Conservation (phyloP, 2,113 vertebrate species). For the Podarcis raffonei region DNA sequence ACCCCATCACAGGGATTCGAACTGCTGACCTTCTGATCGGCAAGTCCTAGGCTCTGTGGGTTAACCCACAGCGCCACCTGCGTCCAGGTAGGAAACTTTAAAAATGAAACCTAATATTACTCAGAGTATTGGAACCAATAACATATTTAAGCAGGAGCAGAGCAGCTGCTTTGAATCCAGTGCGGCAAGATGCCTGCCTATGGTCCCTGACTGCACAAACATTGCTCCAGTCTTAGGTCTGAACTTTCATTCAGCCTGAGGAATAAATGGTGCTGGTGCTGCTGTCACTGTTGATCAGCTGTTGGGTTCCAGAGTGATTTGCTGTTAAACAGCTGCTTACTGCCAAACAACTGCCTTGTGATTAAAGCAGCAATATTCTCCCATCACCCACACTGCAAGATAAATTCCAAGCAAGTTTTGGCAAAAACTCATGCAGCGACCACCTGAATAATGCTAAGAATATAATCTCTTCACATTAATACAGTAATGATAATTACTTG, state of each 20-base stretch:
- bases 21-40: too few relatives aligned
- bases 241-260: background rate
- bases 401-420: background rate
- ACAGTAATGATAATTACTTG: too few relatives aligned
- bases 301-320: background rate
- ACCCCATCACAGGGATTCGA: too few relatives aligned
- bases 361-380: background rate
- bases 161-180: background rate
- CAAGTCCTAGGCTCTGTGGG: too few relatives aligned
- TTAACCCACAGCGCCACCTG: too few relatives aligned
- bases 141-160: background rate
- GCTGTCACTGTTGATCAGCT: conserved; percentile 1
- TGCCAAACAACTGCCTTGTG: background rate
- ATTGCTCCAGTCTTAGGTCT: background rate
- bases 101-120: conserved; percentile 50
- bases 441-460: background rate
- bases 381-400: background rate
- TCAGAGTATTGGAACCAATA: background rate
- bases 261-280: background rate
- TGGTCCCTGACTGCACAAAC: background rate
- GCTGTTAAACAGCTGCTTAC: conserved; percentile 7
- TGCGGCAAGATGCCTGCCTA: background rate
- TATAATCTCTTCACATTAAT: too few relatives aligned
- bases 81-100: conserved; percentile 63
- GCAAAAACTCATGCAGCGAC: background rate